Percentiles rank a stretch among this genome's conserved stretches.
Conservation (phyloP, 2,888 invertebrate species). For the Dermolepida albohirtum region DNA sequence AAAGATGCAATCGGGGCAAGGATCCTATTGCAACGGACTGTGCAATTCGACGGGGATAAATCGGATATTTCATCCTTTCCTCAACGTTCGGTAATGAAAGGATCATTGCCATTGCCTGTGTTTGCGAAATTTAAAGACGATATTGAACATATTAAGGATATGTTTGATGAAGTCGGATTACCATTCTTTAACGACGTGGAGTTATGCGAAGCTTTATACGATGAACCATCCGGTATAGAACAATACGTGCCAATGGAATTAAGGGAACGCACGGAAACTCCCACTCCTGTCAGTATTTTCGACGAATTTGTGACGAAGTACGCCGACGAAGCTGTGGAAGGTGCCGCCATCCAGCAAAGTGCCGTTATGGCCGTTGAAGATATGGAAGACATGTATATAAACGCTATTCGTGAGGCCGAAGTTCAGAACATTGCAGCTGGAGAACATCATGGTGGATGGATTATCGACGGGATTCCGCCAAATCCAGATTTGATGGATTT, state of each 20-base stretch:
- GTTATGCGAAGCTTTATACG: constrained; percentile 35
- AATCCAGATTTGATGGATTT: constrained; percentile 67
- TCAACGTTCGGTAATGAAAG: constrained; percentile 9
- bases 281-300: constrained; percentile 57
- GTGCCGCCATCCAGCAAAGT: constrained; percentile 64
- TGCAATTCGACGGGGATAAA: neutral
- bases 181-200: constrained; percentile 32
- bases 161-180: constrained; percentile 16
- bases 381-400: constrained; percentile 63
- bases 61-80: constrained; percentile 31
- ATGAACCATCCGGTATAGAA: constrained; percentile 42
- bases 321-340: constrained; percentile 64
- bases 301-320: constrained; percentile 67
- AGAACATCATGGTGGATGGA: constrained; percentile 67
- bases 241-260: constrained; percentile 65
- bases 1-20: constrained; percentile 29
- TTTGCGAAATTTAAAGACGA: neutral
- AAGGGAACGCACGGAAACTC: constrained; percentile 42
- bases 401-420: constrained; percentile 63
- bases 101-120: neutral
- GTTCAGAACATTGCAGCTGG: constrained; percentile 57
- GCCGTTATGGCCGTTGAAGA: constrained; percentile 66
- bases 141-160: neutral
- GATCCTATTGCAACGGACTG: constrained; percentile 12
- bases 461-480: constrained; percentile 71